Conservation (phyloP, 2,113 vertebrate species). For the Camelus dromedarius region DNA sequence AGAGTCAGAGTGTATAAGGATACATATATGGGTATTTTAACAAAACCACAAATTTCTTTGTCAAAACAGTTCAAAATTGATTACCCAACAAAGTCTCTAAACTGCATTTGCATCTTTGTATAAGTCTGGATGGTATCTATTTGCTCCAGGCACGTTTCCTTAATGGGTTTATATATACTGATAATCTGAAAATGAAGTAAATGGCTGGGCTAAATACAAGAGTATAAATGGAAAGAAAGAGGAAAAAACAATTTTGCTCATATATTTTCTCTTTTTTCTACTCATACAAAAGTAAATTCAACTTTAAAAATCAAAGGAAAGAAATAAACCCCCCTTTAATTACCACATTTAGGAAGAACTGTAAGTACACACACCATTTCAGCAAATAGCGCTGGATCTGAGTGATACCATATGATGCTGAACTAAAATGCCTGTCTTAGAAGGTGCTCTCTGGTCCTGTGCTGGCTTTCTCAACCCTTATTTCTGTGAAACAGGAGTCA, state of each 20-base stretch:
- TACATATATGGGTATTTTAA: slow-evolving; percentile 57
- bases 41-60: slow-evolving; percentile 66
- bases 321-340: slow-evolving; percentile 71
- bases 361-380: slow-evolving; percentile 61
- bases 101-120: slow-evolving; percentile 55
- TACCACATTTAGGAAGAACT: slow-evolving; percentile 59
- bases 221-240: slow-evolving; percentile 68
- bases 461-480: background rate
- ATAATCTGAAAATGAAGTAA: slow-evolving; percentile 79
- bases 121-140: slow-evolving; percentile 37
- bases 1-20: slow-evolving; percentile 17
- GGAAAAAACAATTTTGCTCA: slow-evolving; percentile 66
- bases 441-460: background rate
- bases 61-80: slow-evolving; percentile 70
- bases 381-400: slow-evolving; percentile 54
- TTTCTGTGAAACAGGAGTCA: background rate
- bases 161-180: slow-evolving; percentile 70
- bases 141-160: slow-evolving; percentile 58
- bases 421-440: background rate
- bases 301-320: slow-evolving; percentile 61
- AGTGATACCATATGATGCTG: background rate
- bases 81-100: slow-evolving; percentile 59
- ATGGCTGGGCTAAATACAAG: slow-evolving; percentile 65
- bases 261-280: slow-evolving; percentile 71
- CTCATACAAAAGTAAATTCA: slow-evolving; percentile 79